Base-by-base conservation (phyloP, 2,888 invertebrate species). In the Andrena hattorfiana region DNA sequence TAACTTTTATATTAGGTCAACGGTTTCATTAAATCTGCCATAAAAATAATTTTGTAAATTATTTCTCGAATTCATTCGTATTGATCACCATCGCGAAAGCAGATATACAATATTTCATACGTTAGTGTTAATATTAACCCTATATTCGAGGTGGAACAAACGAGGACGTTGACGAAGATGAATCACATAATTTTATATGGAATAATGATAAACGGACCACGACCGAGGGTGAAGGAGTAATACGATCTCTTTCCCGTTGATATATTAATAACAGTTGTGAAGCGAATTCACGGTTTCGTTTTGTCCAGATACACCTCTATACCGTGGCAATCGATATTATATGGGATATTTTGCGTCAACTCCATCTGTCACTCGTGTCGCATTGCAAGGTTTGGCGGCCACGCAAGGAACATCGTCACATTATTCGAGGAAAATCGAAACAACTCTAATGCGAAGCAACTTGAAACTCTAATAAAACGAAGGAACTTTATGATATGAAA, bases 261-360 rank as follows among this genome's bases (percentile, higher is more conserved):
- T 79, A 75, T 81, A 82, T 84, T 78, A 86, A 86, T 84, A 79
- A 78, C 81, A 77, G 81, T 81, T 86, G 77, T 71, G 72, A 56
- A 69, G 79, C 77, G 76, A 66, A 89, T 89, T 86, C 83, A 89
- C 80, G 80, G 79, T 77, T 79, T 80, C 74, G 81, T 78, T 77
- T 89, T 68, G 67, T 81, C 51, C 74, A 77, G 81, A 77, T 79
- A 85, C 71, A 81, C 74, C 56, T 74, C 71, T 80, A 76, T 73
- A 60, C 64, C 67, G 77, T 74, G 62, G 80, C 71, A 84, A 88
- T 88, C 88, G 87, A 88, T 88, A 88, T 89, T 89, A 88, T 89
- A 88, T 88, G 88, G 88, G 89, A 88, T 85, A 87, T 88, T 89
- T 73, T 75, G 87, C 85, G 89, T 87, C 88, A 85, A 83, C 83